phyloP scores from a whole-genome alignment of 2,113 vertebrate genomes.

The Aegotheles bennettii region DNA sequence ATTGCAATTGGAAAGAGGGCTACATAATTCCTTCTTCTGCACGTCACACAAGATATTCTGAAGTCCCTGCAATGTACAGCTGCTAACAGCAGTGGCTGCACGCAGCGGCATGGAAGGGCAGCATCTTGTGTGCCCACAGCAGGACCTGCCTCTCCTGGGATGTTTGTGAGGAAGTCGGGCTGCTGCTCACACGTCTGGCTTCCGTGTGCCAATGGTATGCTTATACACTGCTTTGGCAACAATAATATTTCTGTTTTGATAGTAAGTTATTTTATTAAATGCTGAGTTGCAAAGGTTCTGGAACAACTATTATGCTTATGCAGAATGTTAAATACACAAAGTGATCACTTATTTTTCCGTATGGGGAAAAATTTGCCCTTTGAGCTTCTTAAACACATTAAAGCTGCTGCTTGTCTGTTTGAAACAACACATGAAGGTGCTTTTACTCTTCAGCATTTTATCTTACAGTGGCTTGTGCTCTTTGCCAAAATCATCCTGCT shows the following conservation, averaged over 20 bases:
- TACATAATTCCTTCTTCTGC: background rate
- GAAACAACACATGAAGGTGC: background rate
- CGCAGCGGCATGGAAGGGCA: fast-evolving
- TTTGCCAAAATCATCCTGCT: background rate
- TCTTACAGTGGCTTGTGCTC: background rate
- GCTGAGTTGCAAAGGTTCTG: background rate
- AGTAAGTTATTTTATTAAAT: slow-evolving; percentile 23
- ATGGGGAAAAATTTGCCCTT: slow-evolving; percentile 19
- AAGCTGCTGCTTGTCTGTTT: slow-evolving; percentile 12
- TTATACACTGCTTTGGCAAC: background rate
- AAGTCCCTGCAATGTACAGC: background rate
- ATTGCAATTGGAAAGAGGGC: background rate
- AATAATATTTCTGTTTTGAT: background rate
- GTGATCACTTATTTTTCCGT: background rate
- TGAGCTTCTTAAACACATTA: slow-evolving; percentile 9
- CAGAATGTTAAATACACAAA: background rate
- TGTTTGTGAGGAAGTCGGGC: background rate
- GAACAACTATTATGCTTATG: background rate
- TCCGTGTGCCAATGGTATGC: background rate
- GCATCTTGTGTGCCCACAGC: background rate
- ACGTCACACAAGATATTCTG: background rate
- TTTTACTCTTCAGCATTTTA: slow-evolving; percentile 9
- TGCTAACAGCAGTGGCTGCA: background rate
- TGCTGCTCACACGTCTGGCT: background rate
- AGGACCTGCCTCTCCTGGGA: background rate